Conservation (phyloP, 1,140 invertebrate species). For the Drosophila nigrodunni region DNA sequence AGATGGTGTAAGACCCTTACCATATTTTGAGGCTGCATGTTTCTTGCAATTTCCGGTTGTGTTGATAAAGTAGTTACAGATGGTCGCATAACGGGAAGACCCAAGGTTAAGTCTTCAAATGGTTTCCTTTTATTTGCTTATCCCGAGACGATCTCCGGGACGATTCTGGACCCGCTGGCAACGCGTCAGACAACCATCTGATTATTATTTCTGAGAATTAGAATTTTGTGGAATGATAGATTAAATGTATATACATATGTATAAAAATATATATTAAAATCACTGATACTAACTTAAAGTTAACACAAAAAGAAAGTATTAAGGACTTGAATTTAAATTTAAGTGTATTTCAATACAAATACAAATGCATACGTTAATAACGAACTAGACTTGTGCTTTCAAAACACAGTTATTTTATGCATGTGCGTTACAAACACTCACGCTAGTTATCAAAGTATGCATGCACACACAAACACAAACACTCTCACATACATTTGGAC, state of each 20-base stretch:
- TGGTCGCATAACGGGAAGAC: slow-evolving; percentile 72
- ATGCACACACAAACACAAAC: too few relatives aligned
- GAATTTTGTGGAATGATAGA: neutral
- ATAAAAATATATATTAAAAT: neutral
- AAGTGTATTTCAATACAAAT: neutral
- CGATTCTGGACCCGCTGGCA: slow-evolving; percentile 44
- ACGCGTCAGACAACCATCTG: slow-evolving; percentile 71
- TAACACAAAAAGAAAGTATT: neutral
- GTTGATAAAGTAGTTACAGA: slow-evolving; percentile 54
- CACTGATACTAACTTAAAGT: too few relatives aligned
- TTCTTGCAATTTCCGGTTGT: slow-evolving; percentile 66
- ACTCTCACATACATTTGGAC: too few relatives aligned
- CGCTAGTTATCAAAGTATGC: too few relatives aligned
- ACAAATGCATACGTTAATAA: neutral
- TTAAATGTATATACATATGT: neutral
- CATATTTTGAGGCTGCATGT: slow-evolving; percentile 82
- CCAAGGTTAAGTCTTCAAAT: slow-evolving; percentile 49
- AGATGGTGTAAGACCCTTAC: slow-evolving; percentile 36
- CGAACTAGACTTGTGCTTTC: too few relatives aligned
- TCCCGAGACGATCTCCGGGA: slow-evolving; percentile 58
- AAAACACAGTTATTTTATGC: neutral
- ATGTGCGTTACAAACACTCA: neutral
- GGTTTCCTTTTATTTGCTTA: slow-evolving; percentile 3
- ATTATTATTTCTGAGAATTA: slow-evolving; percentile 28
- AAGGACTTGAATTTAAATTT: neutral